A percentile compares a stretch with the other conserved stretches of the same genome.
Evolutionary conservation across 2,113 vertebrate species (phyloP).

Genomic region (Phalacrocorax pelagicus): DNA sequence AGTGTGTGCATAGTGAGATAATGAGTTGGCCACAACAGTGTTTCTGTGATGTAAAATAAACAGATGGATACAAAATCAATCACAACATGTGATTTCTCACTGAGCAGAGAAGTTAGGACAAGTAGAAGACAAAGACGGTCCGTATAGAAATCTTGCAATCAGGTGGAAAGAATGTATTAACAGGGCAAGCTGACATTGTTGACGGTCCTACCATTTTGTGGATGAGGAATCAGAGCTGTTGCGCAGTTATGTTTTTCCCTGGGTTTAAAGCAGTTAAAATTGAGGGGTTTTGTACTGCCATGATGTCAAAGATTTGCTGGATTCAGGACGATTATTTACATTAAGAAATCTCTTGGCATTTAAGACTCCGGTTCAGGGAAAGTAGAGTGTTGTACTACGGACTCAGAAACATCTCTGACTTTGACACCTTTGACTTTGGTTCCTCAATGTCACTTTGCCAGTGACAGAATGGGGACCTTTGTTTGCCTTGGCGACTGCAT

Average conservation of each 20-base stretch:
- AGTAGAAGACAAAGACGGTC: background rate
- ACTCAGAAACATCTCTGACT: background rate
- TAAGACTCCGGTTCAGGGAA: background rate
- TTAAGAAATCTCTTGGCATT: background rate
- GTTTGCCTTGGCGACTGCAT: conserved; percentile 61
- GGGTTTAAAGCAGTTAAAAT: background rate
- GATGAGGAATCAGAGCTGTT: background rate
- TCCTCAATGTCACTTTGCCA: conserved; percentile 12
- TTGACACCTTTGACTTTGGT: background rate
- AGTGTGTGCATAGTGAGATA: background rate
- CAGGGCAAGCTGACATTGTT: background rate
- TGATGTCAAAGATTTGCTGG: background rate
- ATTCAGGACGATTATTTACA: background rate
- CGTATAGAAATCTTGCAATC: background rate
- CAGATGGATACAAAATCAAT: background rate
- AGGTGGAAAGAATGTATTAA: background rate
- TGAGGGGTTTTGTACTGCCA: background rate
- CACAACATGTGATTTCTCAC: background rate
- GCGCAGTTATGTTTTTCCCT: background rate
- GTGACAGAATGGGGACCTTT: conserved; percentile 33
- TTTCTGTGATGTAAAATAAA: background rate
- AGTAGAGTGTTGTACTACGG: background rate
- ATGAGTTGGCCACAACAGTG: background rate
- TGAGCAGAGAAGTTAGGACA: background rate
- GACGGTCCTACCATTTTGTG: rapidly evolving